These are phyloP conservation scores for Bugula neritina DNA, from an alignment of 2,888 invertebrate species.

Conservation along the genomic window DNA sequence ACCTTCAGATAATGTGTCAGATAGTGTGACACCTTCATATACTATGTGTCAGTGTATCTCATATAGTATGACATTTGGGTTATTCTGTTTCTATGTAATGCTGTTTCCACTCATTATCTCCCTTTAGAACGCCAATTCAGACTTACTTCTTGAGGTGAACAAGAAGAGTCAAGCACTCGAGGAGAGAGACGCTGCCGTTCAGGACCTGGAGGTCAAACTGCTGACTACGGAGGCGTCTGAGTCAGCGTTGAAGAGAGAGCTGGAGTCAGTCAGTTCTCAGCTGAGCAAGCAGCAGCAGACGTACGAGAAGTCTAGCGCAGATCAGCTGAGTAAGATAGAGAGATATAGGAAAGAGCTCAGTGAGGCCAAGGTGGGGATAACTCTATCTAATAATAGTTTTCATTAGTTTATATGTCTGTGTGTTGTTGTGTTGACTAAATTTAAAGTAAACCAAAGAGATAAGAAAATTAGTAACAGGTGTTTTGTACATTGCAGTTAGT, in stretches of 20 bases:
- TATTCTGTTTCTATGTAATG: too few relatives aligned
- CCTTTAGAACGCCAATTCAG: neutral
- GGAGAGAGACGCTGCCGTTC: neutral
- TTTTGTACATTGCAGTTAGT: too few relatives aligned
- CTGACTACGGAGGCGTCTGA: slow-evolving; percentile 16
- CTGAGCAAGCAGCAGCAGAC: neutral
- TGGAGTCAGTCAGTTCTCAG: neutral
- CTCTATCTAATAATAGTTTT: too few relatives aligned
- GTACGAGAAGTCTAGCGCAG: neutral
- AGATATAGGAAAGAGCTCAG: slow-evolving; percentile 5
- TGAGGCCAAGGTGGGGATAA: slow-evolving; percentile 8
- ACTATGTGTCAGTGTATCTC: too few relatives aligned
- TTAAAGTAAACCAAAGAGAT: too few relatives aligned
- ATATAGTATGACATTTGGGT: too few relatives aligned
- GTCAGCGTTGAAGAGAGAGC: neutral
- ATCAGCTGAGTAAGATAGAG: neutral
- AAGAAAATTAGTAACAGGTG: too few relatives aligned
- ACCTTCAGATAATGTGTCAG: too few relatives aligned
- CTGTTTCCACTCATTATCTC: too few relatives aligned
- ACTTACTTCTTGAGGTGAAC: neutral
- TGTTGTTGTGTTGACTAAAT: too few relatives aligned
- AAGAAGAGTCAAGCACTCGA: slow-evolving; percentile 5
- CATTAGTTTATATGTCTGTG: too few relatives aligned
- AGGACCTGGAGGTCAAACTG: slow-evolving; percentile 19
- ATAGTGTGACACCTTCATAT: too few relatives aligned